Percentiles rank a stretch among this genome's conserved stretches.
These are phyloP conservation scores for Brachionus calyciflorus DNA, from an alignment of 1,140 invertebrate genomes.

Conservation along the genomic window DNA sequence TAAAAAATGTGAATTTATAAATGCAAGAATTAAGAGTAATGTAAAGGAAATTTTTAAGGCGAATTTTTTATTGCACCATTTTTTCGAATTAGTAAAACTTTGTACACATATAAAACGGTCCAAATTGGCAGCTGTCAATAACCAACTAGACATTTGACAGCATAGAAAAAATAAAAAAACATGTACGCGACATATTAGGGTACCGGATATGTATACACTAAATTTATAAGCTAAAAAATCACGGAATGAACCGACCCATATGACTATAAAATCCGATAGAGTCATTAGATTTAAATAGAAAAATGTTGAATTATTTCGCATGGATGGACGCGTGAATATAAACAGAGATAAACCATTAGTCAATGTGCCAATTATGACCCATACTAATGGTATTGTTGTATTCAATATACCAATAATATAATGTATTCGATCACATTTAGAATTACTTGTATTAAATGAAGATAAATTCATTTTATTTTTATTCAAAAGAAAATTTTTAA, in stretches of 20 bases:
- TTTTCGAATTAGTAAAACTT: not conserved
- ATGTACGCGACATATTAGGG: slow-evolving; percentile 16
- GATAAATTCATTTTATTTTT: too few species aligned
- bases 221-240: slow-evolving; percentile 43
- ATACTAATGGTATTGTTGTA: slow-evolving; percentile 40
- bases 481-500: too few species aligned
- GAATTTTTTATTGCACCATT: slow-evolving; percentile 7
- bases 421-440: not conserved
- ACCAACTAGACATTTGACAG: slow-evolving; percentile 39
- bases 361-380: slow-evolving; percentile 24
- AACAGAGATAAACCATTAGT: slow-evolving; percentile 22
- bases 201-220: slow-evolving; percentile 21
- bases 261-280: slow-evolving; percentile 26
- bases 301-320: slow-evolving; percentile 38
- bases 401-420: slow-evolving; percentile 11
- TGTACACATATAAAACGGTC: slow-evolving; percentile 20
- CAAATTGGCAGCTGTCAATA: slow-evolving; percentile 35
- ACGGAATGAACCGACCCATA: slow-evolving; percentile 42
- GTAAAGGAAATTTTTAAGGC: not conserved
- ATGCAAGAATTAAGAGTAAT: not conserved
- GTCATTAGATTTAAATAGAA: slow-evolving; percentile 39
- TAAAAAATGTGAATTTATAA: slow-evolving; percentile 42
- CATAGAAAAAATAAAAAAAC: slow-evolving; percentile 28
- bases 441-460: too few species aligned
- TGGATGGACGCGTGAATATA: not conserved